Evolutionary conservation across 2,797 vertebrate genomes (phyloP).

Genomic region (Linurgus olivaceus): DNA sequence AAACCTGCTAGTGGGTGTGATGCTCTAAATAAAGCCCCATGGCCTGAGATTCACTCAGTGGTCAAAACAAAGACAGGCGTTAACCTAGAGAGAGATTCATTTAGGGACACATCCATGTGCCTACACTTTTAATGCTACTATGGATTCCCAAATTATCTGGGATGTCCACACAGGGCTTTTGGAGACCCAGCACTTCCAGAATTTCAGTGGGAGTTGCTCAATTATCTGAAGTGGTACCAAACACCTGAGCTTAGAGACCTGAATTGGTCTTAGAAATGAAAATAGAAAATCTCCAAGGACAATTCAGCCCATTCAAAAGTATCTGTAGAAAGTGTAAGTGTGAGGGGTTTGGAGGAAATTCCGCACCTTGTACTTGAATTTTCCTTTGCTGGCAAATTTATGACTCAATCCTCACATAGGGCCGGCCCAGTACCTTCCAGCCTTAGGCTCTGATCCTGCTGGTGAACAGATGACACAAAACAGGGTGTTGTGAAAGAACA

Average conservation of each 20-base stretch:
- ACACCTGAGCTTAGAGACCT: background rate
- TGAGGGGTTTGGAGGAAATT: background rate
- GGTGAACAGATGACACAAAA: background rate
- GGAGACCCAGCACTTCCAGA: background rate
- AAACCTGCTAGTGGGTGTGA: background rate
- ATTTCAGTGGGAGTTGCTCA: rapidly evolving
- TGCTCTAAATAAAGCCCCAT: background rate
- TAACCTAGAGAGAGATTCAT: background rate
- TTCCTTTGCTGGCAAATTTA: background rate
- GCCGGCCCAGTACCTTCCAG: background rate
- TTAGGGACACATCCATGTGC: background rate
- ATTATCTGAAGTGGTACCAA: background rate
- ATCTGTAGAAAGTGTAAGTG: background rate
- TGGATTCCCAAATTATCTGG: background rate
- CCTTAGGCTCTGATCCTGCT: background rate
- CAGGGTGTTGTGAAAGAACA: background rate
- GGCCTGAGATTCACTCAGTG: background rate
- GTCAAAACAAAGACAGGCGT: background rate
- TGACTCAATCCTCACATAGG: background rate
- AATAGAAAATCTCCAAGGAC: background rate
- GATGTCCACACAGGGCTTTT: background rate
- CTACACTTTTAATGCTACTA: background rate
- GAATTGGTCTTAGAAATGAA: background rate
- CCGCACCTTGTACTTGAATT: background rate
- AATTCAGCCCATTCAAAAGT: background rate